These are phyloP conservation scores for Strigamia maritima DNA, from an alignment of 2,888 invertebrate genomes.

Conservation along the genomic window DNA sequence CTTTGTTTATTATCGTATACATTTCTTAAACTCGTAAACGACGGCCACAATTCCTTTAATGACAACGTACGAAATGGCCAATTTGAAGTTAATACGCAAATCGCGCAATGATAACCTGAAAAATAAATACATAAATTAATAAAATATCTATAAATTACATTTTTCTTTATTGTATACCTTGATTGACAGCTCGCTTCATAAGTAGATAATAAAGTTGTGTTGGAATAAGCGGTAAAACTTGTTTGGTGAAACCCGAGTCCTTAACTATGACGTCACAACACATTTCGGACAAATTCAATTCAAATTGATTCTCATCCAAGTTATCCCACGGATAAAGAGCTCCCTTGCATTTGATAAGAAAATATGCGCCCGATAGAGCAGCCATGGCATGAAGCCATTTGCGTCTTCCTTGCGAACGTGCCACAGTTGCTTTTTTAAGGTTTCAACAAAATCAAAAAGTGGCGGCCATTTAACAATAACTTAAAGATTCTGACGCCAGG, in stretches of 20 bases:
- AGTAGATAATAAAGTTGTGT: not conserved
- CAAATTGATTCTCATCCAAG: not conserved
- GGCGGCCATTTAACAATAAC: not conserved
- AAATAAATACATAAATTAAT: not conserved
- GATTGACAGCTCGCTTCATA: not conserved
- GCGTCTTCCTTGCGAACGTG: not conserved
- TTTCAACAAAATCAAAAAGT: not conserved
- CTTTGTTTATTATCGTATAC: not conserved
- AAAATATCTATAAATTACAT: not conserved
- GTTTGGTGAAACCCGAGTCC: conserved; percentile 25
- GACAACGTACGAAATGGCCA: not conserved
- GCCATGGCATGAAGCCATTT: conserved; percentile 32
- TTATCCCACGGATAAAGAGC: conserved; percentile 2
- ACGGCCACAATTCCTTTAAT: not conserved
- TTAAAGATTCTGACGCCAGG: too few species aligned
- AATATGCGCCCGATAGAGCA: conserved; percentile 8
- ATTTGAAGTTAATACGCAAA: not conserved
- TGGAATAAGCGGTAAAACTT: not conserved
- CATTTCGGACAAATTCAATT: not conserved
- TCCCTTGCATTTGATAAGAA: conserved; percentile 28
- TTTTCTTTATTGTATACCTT: not conserved
- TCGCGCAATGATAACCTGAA: not conserved
- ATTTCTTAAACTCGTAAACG: not conserved
- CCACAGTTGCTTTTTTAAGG: not conserved
- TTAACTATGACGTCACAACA: not conserved